Conservation (phyloP, 2,113 vertebrate genomes). For the Caracal caracal region DNA sequence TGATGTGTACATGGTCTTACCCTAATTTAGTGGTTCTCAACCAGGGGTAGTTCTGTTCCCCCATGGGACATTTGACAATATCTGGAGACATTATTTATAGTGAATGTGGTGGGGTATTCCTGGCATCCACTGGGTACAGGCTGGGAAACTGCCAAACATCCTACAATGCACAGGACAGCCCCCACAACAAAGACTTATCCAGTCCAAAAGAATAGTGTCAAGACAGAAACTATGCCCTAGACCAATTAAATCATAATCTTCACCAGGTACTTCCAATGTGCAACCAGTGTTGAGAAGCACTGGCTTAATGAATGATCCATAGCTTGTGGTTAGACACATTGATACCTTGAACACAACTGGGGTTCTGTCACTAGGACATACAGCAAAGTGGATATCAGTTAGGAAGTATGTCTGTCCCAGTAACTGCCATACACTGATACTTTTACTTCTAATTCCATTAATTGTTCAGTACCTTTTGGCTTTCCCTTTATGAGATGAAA, state of each 20-base stretch:
- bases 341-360: not conserved
- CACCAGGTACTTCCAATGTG: not conserved
- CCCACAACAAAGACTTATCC: not conserved
- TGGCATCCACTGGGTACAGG: not conserved
- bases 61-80: not conserved
- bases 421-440: not conserved
- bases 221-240: not conserved
- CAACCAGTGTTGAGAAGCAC: not conserved
- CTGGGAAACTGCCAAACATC: not conserved
- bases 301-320: not conserved
- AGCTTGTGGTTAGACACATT: accelerated
- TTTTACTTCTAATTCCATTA: not conserved
- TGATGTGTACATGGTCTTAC: not conserved
- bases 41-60: not conserved
- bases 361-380: not conserved
- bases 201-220: not conserved
- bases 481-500: not conserved
- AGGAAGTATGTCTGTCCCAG: not conserved
- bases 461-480: not conserved
- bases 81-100: not conserved
- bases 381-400: not conserved
- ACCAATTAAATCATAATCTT: not conserved
- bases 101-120: not conserved
- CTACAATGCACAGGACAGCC: not conserved
- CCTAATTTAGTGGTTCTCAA: not conserved